Percentiles rank a stretch among this genome's conserved stretches.
Evolutionary conservation across 2,797 vertebrate species (phyloP).

Genomic region (Girardinus metallicus): DNA sequence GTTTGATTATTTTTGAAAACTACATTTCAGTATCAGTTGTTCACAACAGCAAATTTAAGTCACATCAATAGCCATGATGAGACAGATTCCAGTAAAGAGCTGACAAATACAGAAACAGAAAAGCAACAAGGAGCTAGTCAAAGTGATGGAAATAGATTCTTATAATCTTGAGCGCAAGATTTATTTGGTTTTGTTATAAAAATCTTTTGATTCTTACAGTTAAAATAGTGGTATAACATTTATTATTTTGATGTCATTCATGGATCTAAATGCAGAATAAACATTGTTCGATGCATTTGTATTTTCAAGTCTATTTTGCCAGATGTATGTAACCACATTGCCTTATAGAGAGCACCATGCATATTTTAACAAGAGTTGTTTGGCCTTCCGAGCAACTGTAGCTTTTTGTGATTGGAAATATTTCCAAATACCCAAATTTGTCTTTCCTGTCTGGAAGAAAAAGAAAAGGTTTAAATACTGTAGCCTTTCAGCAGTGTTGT

Average conservation of each 20-base stretch:
- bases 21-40: not conserved
- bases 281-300: not conserved
- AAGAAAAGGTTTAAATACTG: not conserved
- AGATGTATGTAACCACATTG: not conserved
- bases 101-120: not conserved
- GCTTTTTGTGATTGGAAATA: not conserved
- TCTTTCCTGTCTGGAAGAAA: not conserved
- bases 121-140: not conserved
- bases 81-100: not conserved
- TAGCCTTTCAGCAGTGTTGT: not conserved
- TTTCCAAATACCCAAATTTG: not conserved
- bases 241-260: not conserved
- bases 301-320: not conserved
- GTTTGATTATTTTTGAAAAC: not conserved
- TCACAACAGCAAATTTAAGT: not conserved
- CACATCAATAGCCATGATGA: not conserved
- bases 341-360: not conserved
- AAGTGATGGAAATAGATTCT: not conserved
- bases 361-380: not conserved
- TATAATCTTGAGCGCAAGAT: too few relatives aligned
- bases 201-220: not conserved
- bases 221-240: not conserved
- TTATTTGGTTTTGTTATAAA: not conserved
- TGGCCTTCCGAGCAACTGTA: not conserved
- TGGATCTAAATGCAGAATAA: not conserved